Evolutionary conservation across 2,888 invertebrate genomes (phyloP), one percentile per base, ranked within the genome.

Genomic region (Dichetophora obliterata): DNA sequence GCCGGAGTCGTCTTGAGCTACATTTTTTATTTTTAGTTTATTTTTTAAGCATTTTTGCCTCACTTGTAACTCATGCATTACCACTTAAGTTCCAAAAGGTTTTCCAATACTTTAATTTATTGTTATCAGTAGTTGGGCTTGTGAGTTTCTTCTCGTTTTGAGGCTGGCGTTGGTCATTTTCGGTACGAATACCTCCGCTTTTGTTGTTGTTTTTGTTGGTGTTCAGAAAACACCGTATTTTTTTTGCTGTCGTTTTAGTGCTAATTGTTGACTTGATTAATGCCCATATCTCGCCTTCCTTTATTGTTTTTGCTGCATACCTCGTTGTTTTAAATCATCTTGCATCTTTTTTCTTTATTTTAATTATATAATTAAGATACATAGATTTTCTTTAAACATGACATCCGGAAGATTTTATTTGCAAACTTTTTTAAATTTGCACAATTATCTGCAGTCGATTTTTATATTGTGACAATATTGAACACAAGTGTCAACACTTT

Each of bases 321-420:
- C 8, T 19, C 2, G 54, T 54, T 22, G 54, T 19, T 9, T 19
- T 1, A 4, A 6, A 3, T 59, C 9, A 57, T 59, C 6, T 11
- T 27, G 19, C 3, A 14, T 11, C 1, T 27, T 59, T 22, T 19
- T 19, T 27, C 57, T 22, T 6, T 9, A 9, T 4, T 24, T 59
- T 27, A 27, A 19, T 19, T 9, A 11, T 6, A 14, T 27, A n/a
- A n/a, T n/a, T n/a, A n/a, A n/a, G n/a, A n/a, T n/a, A n/a, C n/a
- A n/a, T 37, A 9, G 9, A 16, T 34, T 65, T 34, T 24, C 22
- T 34, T 57, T 22, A 19, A 61, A 57, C 52, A 68, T 63, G 43
- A 34, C 50, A 68, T 75, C 77, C 77, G 78, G 76, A 76, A 78
- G 71, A 73, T 68, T 48, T 52, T 75, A 57, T n/a, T 59, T 75